Evolutionary conservation across 2,113 vertebrate genomes (phyloP), one percentile per base, ranked within the genome.

Genomic region (Recurvirostra avosetta): DNA sequence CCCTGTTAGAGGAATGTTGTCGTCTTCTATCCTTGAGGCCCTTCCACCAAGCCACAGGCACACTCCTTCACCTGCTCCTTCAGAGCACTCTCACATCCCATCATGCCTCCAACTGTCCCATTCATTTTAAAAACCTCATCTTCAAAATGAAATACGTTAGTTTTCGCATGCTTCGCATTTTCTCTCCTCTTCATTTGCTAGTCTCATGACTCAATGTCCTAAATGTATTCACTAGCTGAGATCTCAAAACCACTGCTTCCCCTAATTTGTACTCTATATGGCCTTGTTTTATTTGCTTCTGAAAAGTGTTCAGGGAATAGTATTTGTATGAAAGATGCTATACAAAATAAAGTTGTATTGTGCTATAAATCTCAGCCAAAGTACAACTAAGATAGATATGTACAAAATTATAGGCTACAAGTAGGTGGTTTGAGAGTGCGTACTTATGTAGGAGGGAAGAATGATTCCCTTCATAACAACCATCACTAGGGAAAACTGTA

Each of bases 281-380:
- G 73, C 88, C 86, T 96, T 3, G 5, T 66, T 91, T 86, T 90
- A 76, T 86, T 94, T 92, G 86, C 78, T 65, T 88, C 77, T 45
- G 59, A 58, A 85, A 94, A 81, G n/a, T 17, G 12, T 91, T 94
- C 23, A 62, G 85, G 66, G 63, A 21, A 83, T 45, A 49, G 74
- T 9, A 68, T 58, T 89, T 58, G 52, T 49, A 50, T 76, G 86
- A 97, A 84, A 81, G 92, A 96, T 91, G 74, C 58, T 49, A 43
- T 15, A 95, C 67, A 86, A 94, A 94, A 93, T 91, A 90, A 96
- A 77, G 78, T 49, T 16, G 8, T 11, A 58, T 78, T 41, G 80
- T 76, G 83, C 92, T 61, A 86, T 86, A 96, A 95, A 90, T 90
- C 84, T 79, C 45, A 29, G 74, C 55, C 56, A 23, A 78, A 77